Percentiles rank a stretch among this genome's conserved stretches.
These are phyloP conservation scores for Malaclemys terrapin DNA, from an alignment of 2,113 vertebrate genomes.

Conservation along the genomic window DNA sequence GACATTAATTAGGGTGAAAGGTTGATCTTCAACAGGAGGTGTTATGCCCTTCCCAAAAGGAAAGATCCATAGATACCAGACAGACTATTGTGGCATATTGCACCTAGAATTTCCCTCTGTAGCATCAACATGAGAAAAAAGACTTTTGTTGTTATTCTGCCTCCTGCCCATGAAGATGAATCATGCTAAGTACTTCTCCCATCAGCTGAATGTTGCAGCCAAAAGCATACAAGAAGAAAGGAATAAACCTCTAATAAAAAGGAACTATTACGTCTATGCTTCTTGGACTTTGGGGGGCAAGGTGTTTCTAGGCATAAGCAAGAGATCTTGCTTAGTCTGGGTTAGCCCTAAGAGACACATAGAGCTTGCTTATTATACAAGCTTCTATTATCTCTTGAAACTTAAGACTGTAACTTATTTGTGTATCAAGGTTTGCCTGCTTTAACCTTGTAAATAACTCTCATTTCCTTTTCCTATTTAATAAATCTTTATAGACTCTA, in stretches of 20 bases:
- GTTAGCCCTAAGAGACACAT: not conserved
- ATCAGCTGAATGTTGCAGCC: not conserved
- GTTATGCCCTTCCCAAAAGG: not conserved
- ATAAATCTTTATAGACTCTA: no score
- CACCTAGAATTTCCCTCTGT: not conserved
- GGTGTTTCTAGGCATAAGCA: not conserved
- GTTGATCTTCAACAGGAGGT: not conserved
- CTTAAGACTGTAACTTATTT: no score
- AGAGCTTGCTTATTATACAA: not conserved
- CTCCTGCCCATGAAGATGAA: not conserved
- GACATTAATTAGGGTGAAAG: not conserved
- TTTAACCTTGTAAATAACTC: no score
- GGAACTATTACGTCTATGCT: not conserved
- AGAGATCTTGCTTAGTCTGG: not conserved
- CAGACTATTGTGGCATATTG: not conserved
- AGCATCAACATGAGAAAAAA: not conserved
- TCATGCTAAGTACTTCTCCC: not conserved
- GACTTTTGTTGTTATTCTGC: not conserved
- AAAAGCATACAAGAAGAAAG: not conserved
- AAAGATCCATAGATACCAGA: not conserved
- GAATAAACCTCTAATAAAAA: not conserved
- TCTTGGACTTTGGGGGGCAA: not conserved
- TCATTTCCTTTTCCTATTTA: no score
- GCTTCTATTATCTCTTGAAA: not conserved
- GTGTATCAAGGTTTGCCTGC: no score